These are phyloP conservation scores for Pelusios castaneus DNA, from an alignment of 2,113 vertebrate species.

Conservation along the genomic window DNA sequence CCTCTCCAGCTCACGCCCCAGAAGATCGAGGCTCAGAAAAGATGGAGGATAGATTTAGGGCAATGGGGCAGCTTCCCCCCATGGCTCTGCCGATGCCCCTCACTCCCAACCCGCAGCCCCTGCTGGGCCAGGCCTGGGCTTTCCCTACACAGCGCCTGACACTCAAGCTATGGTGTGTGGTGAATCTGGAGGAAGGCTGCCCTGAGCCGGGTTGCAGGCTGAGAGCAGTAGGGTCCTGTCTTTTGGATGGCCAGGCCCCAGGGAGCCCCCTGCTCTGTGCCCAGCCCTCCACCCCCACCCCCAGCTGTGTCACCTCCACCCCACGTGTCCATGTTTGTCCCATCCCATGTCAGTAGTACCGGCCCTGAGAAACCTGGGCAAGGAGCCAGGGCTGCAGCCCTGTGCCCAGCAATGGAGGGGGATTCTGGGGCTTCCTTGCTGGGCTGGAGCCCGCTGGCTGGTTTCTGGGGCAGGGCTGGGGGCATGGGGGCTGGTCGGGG, in stretches of 20 bases:
- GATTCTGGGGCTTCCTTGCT: not conserved
- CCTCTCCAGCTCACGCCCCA: not conserved
- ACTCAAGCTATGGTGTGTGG: too few species aligned
- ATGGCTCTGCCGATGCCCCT: not conserved
- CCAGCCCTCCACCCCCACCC: not conserved
- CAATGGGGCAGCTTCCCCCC: not conserved
- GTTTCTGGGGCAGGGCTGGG: not conserved
- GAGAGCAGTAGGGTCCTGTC: not conserved
- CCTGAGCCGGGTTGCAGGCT: too few species aligned
- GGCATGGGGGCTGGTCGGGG: not conserved
- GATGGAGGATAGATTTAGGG: not conserved
- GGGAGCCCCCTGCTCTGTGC: not conserved
- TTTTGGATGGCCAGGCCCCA: not conserved
- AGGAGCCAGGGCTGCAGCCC: not conserved
- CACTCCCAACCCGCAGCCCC: not conserved
- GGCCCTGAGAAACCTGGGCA: not conserved
- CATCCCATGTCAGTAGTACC: not conserved
- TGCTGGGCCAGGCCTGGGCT: not conserved
- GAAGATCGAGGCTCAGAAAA: not conserved
- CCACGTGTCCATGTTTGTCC: constrained; percentile 43
- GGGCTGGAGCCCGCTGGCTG: not conserved
- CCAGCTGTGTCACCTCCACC: not conserved
- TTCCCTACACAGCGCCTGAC: not conserved
- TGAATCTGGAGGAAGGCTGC: not conserved
- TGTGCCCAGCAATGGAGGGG: not conserved